Evolutionary conservation across 2,113 vertebrate species (phyloP).

Genomic region (Fukomys damarensis): DNA sequence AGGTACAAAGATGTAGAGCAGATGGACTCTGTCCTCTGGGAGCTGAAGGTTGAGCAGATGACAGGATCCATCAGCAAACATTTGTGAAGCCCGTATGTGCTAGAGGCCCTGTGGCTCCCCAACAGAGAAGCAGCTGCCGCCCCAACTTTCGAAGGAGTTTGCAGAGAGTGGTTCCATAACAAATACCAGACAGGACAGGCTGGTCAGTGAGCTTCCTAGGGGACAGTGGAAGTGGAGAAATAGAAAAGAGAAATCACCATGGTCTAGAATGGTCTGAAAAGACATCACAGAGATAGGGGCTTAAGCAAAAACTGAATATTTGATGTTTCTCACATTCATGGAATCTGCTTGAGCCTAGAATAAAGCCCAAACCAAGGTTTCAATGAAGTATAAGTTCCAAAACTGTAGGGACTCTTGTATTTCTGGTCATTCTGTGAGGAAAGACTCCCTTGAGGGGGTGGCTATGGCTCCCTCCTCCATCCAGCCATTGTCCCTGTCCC

Average conservation of each 20-base stretch:
- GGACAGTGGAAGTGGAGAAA: background rate
- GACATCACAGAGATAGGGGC: background rate
- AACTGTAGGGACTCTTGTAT: background rate
- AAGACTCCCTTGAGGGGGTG: background rate
- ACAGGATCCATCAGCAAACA: background rate
- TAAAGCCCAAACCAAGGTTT: slow-evolving; percentile 37
- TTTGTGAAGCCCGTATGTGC: background rate
- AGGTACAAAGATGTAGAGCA: background rate
- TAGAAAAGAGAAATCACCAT: background rate
- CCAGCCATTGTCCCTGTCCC: background rate
- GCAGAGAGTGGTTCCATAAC: background rate
- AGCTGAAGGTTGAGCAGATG: background rate
- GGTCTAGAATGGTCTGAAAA: background rate
- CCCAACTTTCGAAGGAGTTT: background rate
- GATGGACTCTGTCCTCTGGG: background rate
- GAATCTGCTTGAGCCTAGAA: background rate
- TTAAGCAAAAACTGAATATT: background rate
- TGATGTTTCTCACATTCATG: background rate
- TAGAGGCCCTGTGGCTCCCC: background rate
- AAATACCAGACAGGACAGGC: background rate
- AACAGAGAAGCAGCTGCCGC: background rate
- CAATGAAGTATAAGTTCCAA: background rate
- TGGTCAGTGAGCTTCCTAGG: background rate
- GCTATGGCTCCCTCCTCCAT: background rate
- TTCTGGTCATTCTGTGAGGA: background rate